phyloP scores from a whole-genome alignment of 1,140 invertebrate genomes.

The Holotrichia oblita region DNA sequence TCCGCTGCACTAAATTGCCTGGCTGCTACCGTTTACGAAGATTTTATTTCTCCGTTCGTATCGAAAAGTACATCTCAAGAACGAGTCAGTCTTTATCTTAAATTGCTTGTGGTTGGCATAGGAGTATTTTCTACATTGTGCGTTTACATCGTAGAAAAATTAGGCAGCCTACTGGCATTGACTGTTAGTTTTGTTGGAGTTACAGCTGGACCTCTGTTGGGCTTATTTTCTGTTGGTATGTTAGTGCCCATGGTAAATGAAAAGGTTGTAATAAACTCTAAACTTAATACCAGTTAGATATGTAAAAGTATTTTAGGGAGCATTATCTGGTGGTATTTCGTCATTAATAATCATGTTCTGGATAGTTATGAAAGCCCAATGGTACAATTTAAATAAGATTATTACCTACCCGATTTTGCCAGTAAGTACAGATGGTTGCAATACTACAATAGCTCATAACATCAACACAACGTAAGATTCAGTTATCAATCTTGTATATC shows the following conservation, averaged over 20 bases:
- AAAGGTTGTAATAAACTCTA: constrained; percentile 58
- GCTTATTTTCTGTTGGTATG: constrained; percentile 74
- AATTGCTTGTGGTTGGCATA: constrained; percentile 68
- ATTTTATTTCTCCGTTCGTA: constrained; percentile 65
- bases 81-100: constrained; percentile 63
- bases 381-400: constrained; percentile 30
- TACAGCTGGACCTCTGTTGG: constrained; percentile 71
- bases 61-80: constrained; percentile 61
- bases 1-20: constrained; percentile 73
- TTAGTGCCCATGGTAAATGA: constrained; percentile 72
- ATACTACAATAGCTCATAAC: neutral
- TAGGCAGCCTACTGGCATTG: constrained; percentile 70
- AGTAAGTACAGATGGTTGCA: constrained; percentile 14
- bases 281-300: no score
- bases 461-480: constrained; percentile 23
- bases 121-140: constrained; percentile 68
- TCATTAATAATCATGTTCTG: neutral
- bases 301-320: constrained; percentile 23
- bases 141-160: constrained; percentile 69
- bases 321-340: constrained; percentile 11
- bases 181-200: constrained; percentile 71
- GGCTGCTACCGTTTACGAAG: constrained; percentile 73
- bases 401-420: constrained; percentile 21
- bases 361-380: constrained; percentile 34
- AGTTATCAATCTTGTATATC: neutral